A percentile compares a stretch with the other conserved stretches of the same genome.
Conservation (phyloP, 1,140 invertebrate genomes). For the Cepaea nemoralis region DNA sequence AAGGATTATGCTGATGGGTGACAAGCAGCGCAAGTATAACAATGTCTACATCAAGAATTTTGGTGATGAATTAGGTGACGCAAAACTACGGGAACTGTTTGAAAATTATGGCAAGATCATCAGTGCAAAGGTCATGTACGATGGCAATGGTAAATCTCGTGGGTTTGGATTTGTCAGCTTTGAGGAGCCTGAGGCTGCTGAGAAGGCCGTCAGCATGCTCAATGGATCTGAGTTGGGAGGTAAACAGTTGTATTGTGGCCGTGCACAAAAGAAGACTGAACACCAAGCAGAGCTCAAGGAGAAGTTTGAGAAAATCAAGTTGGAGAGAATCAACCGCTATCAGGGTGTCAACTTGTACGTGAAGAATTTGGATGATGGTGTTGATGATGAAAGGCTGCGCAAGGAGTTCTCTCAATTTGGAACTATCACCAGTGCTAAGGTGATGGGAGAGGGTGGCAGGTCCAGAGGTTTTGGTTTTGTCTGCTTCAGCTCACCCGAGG, state of each 20-base stretch:
- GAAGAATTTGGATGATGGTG: constrained; percentile 97
- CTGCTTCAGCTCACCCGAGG: constrained; percentile 91
- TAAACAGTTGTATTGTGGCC: constrained; percentile 79
- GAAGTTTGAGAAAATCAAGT: constrained; percentile 88
- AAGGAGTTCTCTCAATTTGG: constrained; percentile 95
- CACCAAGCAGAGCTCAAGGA: constrained; percentile 96
- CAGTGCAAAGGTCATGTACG: constrained; percentile 85
- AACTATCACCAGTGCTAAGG: constrained; percentile 97
- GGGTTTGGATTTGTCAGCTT: constrained; percentile 96
- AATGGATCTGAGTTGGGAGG: constrained; percentile 84
- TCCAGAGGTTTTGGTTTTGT: constrained; percentile 99
- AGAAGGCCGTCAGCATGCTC: constrained; percentile 96
- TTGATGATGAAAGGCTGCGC: constrained; percentile 94
- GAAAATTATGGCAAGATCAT: constrained; percentile 94
- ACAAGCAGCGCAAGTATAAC: constrained; percentile 95
- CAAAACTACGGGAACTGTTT: constrained; percentile 93
- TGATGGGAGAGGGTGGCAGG: constrained; percentile 72
- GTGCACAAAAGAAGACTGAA: constrained; percentile 98
- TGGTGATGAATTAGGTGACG: constrained; percentile 84
- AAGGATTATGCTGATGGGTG: constrained; percentile 96
- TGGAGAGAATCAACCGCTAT: constrained; percentile 89
- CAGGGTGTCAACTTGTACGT: constrained; percentile 97
- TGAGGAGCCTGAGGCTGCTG: constrained; percentile 98
- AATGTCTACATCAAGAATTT: constrained; percentile 89
- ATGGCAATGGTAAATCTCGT: too few relatives aligned